Percentiles rank a stretch among this genome's conserved stretches.
phyloP scores from a whole-genome alignment of 2,797 vertebrate genomes.

The Mastacembelus armatus region DNA sequence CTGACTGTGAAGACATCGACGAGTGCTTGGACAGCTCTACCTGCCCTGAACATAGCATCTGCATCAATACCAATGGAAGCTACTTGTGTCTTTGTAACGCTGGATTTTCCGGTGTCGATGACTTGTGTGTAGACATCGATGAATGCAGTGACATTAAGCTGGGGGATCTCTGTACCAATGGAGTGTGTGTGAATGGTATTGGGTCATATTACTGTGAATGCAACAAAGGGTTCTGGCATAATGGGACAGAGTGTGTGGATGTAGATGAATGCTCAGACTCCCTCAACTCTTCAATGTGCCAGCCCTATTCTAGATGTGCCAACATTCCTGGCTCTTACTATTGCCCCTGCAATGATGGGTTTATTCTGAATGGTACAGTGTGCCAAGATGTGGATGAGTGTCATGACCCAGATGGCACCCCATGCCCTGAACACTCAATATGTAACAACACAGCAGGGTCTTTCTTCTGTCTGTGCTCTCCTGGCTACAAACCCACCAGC shows the following conservation, averaged over 20 bases:
- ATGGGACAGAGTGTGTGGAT: slow-evolving; percentile 80
- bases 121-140: slow-evolving; percentile 80
- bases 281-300: slow-evolving; percentile 74
- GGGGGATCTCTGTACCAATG: slow-evolving; percentile 74
- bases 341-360: slow-evolving; percentile 83
- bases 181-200: slow-evolving; percentile 80
- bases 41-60: slow-evolving; percentile 82
- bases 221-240: slow-evolving; percentile 79
- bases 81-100: slow-evolving; percentile 79
- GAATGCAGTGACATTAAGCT: slow-evolving; percentile 73
- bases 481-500: slow-evolving; percentile 68
- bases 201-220: slow-evolving; percentile 87
- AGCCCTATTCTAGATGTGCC: slow-evolving; percentile 75
- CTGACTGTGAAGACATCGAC: slow-evolving; percentile 79
- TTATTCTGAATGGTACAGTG: slow-evolving; percentile 62
- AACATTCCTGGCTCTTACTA: slow-evolving; percentile 81
- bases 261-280: slow-evolving; percentile 81
- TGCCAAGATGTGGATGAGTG: slow-evolving; percentile 80
- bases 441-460: slow-evolving; percentile 83
- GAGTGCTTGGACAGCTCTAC: slow-evolving; percentile 79
- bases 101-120: slow-evolving; percentile 73
- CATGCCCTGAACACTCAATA: slow-evolving; percentile 76
- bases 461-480: slow-evolving; percentile 76
- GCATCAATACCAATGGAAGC: slow-evolving; percentile 80
- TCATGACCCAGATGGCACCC: slow-evolving; percentile 8